Evolutionary conservation across 2,888 invertebrate species (phyloP).

Genomic region (Monoplex corrugatus): DNA sequence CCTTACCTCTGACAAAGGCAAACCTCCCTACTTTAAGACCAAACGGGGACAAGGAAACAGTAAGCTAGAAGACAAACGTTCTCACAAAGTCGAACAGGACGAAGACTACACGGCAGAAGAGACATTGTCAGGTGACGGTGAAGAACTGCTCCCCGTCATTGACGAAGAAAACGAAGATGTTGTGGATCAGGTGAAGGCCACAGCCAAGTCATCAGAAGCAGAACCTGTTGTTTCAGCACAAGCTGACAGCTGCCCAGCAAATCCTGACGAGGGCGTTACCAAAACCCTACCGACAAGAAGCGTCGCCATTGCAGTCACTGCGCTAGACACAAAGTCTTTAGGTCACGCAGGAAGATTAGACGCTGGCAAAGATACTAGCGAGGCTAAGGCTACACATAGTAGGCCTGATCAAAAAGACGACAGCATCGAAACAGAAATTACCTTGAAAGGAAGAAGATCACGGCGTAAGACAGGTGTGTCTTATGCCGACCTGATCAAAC

Average conservation of each 20-base stretch:
- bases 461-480: slow-evolving; percentile 56
- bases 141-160: slow-evolving; percentile 31
- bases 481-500: slow-evolving; percentile 68
- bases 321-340: slow-evolving; percentile 10
- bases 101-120: neutral
- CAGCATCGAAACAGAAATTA: neutral
- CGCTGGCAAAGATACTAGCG: neutral
- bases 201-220: neutral
- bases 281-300: neutral
- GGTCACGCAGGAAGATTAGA: neutral
- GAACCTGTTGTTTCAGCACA: neutral
- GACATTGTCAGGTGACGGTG: neutral
- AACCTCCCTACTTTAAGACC: slow-evolving; percentile 26
- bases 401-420: neutral
- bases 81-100: neutral
- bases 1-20: slow-evolving; percentile 31
- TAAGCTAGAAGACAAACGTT: neutral
- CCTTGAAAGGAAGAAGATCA: neutral
- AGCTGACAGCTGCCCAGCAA: neutral
- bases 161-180: slow-evolving; percentile 34
- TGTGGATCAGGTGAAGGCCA: neutral
- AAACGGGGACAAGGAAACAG: neutral
- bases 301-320: neutral
- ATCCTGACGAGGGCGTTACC: neutral
- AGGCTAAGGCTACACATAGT: neutral